A percentile compares a stretch with the other conserved stretches of the same genome.
These are phyloP conservation scores for Antrozous pallidus DNA, from an alignment of 2,797 vertebrate genomes.

Conservation along the genomic window DNA sequence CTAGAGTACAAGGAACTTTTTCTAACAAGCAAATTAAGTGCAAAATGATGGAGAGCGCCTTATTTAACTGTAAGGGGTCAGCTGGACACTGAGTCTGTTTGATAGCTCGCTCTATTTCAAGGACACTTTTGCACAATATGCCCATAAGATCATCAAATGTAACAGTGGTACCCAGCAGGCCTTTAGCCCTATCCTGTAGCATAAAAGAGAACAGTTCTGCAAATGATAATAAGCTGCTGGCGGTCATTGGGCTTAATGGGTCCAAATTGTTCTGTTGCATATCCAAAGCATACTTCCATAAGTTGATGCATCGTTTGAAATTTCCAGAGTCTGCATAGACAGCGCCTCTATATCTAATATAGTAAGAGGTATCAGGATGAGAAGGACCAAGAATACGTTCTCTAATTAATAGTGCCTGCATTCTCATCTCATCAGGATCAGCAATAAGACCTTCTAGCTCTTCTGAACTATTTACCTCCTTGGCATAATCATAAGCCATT, in stretches of 20 bases:
- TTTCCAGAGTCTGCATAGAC: slow-evolving; percentile 99
- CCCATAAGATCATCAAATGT: slow-evolving; percentile 98
- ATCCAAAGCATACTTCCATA: slow-evolving; percentile 98
- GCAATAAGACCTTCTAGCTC: slow-evolving; percentile 97
- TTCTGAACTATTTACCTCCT: slow-evolving; percentile 92
- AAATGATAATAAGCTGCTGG: slow-evolving; percentile 96
- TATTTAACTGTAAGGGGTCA: slow-evolving; percentile 95
- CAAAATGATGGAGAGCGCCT: slow-evolving; percentile 98
- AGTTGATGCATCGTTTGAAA: slow-evolving; percentile 97
- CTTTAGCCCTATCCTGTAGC: slow-evolving; percentile 98
- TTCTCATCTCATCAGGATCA: slow-evolving; percentile 98
- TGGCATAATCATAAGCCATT: slow-evolving; percentile 97
- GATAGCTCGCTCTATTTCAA: slow-evolving; percentile 96
- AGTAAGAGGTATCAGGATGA: slow-evolving; percentile 98
- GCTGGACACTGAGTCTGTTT: slow-evolving; percentile 89
- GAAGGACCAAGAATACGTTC: slow-evolving; percentile 97
- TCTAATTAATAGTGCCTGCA: slow-evolving; percentile 97
- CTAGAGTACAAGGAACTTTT: slow-evolving; percentile 93
- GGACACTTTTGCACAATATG: slow-evolving; percentile 95
- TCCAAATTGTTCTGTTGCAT: slow-evolving; percentile 99
- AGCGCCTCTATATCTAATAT: slow-evolving; percentile 96
- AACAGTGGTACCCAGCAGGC: slow-evolving; percentile 94
- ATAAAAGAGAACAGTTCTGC: slow-evolving; percentile 99
- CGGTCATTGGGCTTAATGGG: slow-evolving; percentile 97
- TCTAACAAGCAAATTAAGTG: slow-evolving; percentile 98